phyloP scores from a whole-genome alignment of 2,113 vertebrate genomes.

The Gracilinanus agilis region DNA sequence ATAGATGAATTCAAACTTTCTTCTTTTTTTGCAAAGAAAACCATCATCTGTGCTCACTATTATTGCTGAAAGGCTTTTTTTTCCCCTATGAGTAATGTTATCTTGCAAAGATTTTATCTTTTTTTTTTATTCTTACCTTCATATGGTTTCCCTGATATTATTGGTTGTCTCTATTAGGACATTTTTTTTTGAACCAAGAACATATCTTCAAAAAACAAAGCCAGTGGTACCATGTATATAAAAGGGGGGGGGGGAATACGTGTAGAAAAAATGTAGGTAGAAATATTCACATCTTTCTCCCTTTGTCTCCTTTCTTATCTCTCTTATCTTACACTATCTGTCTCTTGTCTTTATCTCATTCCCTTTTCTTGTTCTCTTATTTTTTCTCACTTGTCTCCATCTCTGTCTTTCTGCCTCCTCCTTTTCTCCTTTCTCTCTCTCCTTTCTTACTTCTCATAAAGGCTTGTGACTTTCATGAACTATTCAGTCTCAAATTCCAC shows the following conservation, averaged over 20 bases:
- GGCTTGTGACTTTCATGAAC: background rate
- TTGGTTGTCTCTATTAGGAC: background rate
- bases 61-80: constrained; percentile 46
- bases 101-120: constrained; percentile 11
- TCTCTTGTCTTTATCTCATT: background rate
- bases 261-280: background rate
- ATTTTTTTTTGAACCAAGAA: background rate
- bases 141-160: constrained; percentile 41
- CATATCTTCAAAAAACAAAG: background rate
- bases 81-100: constrained; percentile 51
- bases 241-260: background rate
- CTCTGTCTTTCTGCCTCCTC: background rate
- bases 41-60: constrained; percentile 39
- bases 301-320: background rate
- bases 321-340: background rate
- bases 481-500: rapidly evolving
- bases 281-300: background rate
- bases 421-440: background rate
- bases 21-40: constrained; percentile 62
- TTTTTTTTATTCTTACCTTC: constrained; percentile 26
- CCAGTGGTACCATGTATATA: background rate
- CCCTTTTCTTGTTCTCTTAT: background rate
- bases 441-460: too few species aligned
- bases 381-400: background rate
- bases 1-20: constrained; percentile 65